Evolutionary conservation across 2,888 invertebrate genomes (phyloP).

Genomic region (Amblyjoppa proteus): DNA sequence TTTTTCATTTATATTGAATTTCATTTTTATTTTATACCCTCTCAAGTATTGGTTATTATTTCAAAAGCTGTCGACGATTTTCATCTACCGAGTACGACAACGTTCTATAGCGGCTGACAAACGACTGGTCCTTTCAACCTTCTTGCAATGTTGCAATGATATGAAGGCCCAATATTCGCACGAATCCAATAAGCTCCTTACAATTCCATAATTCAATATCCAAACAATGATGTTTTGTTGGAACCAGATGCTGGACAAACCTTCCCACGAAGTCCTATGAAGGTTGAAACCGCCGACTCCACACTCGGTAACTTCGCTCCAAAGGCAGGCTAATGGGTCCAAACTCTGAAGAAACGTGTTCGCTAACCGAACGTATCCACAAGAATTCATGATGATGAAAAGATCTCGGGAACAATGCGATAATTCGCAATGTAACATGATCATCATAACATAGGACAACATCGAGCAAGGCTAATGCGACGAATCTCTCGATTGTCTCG

Average conservation of each 20-base stretch:
- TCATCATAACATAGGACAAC: neutral
- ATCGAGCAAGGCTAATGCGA: slow-evolving; percentile 10
- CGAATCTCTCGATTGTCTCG: slow-evolving; percentile 28
- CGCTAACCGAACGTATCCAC: neutral
- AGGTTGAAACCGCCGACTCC: neutral
- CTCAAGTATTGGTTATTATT: neutral
- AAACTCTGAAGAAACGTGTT: neutral
- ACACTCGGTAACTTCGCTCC: neutral
- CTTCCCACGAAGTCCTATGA: neutral
- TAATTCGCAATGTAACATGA: slow-evolving; percentile 19
- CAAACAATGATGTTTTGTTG: neutral
- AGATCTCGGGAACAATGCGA: slow-evolving; percentile 4
- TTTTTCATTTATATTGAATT: neutral
- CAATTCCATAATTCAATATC: neutral
- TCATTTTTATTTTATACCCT: neutral
- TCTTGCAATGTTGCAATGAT: neutral
- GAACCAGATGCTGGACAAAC: slow-evolving; percentile 6
- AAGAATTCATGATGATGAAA: neutral
- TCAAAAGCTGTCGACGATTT: neutral
- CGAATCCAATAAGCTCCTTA: neutral
- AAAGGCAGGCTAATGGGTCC: slow-evolving; percentile 25
- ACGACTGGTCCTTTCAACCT: neutral
- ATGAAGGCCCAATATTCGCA: neutral
- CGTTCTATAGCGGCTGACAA: neutral
- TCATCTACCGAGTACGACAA: no score